Base-by-base conservation (phyloP, 92 coral and sea anemone genomes). In the Porites evermanni region DNA sequence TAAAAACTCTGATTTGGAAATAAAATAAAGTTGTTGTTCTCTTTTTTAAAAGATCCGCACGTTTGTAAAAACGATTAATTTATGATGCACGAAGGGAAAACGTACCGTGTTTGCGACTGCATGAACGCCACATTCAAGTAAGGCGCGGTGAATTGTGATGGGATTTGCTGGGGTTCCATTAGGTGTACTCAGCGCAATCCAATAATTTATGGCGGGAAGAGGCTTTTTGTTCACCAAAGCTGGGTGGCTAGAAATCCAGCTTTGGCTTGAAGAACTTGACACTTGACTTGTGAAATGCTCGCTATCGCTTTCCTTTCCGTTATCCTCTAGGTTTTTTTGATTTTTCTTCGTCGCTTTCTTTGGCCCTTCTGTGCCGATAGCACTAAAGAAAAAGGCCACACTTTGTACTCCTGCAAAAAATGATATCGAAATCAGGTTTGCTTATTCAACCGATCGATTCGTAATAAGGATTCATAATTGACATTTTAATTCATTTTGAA, bases 331-430 rank as follows among this genome's bases (percentile, higher is more conserved):
- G 32, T 26, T 26, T 2, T 26, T 71, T 69, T 44, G 20, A 73
- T 60, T 61, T 64, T 79, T 64, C 65, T 78, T 61, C 71, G 21
- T 18, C 60, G 60, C 72, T 72, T 71, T 69, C 83, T 66, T 67
- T 26, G 69, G 89, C 6, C 71, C 73, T 71, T 86, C 79, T 12
- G 85, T 78, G 70, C 78, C 67, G n/a, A 70, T 70, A 24, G 85
- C 79, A 58, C 84, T 79, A 80, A 78, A 86, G 63, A 86, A 86
- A 75, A 60, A 79, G 11, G 89, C 85, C 23, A 74, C 75, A 29
- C 54, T 56, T 60, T 74, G 72, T 6, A 86, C 79, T 61, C 84
- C 79, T 86, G 74, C 20, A 47, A 61, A 14, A 29, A 77, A 1
- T 8, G 7, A 32, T 59, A 77, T 12, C 17, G 38, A 10, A 44